Evolutionary conservation across 1,140 invertebrate genomes (phyloP).

Genomic region (Zaprionus ornatus): DNA sequence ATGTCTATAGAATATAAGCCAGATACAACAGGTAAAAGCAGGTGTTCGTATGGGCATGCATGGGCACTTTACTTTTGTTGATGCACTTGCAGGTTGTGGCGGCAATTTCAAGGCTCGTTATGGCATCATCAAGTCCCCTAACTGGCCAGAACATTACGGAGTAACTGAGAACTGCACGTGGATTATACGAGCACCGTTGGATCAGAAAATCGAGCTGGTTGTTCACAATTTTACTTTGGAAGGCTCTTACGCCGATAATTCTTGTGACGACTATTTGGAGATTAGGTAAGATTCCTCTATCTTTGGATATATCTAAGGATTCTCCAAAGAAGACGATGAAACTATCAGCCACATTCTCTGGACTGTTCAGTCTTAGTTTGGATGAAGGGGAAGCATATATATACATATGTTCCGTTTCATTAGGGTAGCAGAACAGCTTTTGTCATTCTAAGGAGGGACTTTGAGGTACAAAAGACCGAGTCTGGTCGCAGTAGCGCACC

Average conservation of each 20-base stretch:
- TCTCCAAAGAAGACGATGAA: no score
- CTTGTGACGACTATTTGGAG: constrained; percentile 90
- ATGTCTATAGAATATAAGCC: neutral
- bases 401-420: no score
- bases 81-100: constrained; percentile 87
- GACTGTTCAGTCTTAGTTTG: no score
- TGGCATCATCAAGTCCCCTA: constrained; percentile 88
- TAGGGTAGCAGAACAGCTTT: no score
- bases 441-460: no score
- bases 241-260: constrained; percentile 80
- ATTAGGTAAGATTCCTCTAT: constrained; percentile 86
- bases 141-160: constrained; percentile 90
- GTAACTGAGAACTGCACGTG: constrained; percentile 88
- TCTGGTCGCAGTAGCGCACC: no score
- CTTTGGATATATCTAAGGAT: neutral
- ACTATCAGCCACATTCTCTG: no score
- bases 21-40: constrained; percentile 6
- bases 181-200: constrained; percentile 89
- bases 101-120: constrained; percentile 87
- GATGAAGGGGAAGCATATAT: no score
- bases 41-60: neutral
- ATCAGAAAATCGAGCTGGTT: constrained; percentile 89
- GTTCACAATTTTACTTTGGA: constrained; percentile 90
- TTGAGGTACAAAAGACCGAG: no score
- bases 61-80: neutral